Percentiles rank a stretch among this genome's conserved stretches.
phyloP scores from a whole-genome alignment of 2,113 vertebrate genomes.

The Neomonachus schauinslandi region DNA sequence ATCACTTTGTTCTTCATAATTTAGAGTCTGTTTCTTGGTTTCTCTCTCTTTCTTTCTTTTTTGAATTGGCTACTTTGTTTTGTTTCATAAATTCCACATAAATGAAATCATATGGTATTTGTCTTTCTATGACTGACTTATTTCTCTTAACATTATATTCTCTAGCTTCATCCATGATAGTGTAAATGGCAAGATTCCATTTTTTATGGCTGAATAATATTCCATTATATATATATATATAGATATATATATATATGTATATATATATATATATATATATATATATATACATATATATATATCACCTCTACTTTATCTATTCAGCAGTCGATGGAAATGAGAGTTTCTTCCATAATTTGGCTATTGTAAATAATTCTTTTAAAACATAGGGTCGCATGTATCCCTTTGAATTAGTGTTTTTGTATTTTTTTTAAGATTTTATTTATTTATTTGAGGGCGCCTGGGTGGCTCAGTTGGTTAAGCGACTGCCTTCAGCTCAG shows the following conservation, averaged over 20 bases:
- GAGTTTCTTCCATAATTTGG: neutral
- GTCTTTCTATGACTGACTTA: neutral
- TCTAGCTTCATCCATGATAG: neutral
- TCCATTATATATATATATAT: no score
- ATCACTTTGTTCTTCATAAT: no score
- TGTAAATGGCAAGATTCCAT: neutral
- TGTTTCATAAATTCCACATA: neutral
- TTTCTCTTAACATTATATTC: neutral
- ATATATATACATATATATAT: neutral
- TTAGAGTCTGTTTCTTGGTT: neutral
- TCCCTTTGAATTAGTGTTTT: neutral
- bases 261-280: neutral
- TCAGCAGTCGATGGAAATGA: neutral
- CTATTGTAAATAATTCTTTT: neutral
- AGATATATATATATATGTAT: neutral
- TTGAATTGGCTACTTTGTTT: neutral
- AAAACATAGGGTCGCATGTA: neutral
- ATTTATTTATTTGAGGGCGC: no score
- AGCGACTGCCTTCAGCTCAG: no score
- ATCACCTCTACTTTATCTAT: neutral
- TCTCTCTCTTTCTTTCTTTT: neutral
- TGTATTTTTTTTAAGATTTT: neutral
- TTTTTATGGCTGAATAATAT: no score
- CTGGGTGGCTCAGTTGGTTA: no score
- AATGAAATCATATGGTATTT: neutral